Evolutionary conservation across 2,113 vertebrate species (phyloP).

Genomic region (Coryphaenoides rupestris): DNA sequence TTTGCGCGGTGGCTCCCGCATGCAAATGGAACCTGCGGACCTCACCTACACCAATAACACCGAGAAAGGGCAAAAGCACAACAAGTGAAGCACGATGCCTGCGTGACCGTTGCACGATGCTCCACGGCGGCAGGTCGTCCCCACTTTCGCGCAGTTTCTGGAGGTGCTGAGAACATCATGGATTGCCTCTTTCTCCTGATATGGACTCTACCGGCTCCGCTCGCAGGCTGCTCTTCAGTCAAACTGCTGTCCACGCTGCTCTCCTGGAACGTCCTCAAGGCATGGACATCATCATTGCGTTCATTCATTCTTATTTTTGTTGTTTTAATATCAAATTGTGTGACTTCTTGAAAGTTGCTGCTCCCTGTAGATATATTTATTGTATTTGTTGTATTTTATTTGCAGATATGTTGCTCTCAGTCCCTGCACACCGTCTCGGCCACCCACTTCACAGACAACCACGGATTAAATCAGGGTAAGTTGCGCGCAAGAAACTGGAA

Average conservation of each 20-base stretch:
- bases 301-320: neutral
- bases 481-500: slow-evolving; percentile 28
- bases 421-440: slow-evolving; percentile 70
- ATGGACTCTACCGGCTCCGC: slow-evolving; percentile 76
- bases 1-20: no score
- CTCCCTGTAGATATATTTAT: slow-evolving; percentile 49
- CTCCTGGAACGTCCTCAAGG: slow-evolving; percentile 85
- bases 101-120: slow-evolving; percentile 51
- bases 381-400: slow-evolving; percentile 90
- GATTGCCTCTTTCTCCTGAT: slow-evolving; percentile 78
- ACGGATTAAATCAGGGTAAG: slow-evolving; percentile 84
- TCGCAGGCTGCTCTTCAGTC: slow-evolving; percentile 71
- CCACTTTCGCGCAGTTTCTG: slow-evolving; percentile 54
- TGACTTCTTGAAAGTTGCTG: slow-evolving; percentile 44
- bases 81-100: slow-evolving; percentile 50
- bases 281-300: slow-evolving; percentile 70
- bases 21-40: no score
- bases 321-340: neutral
- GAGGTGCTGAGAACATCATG: slow-evolving; percentile 78
- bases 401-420: slow-evolving; percentile 84
- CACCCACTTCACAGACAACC: slow-evolving; percentile 69
- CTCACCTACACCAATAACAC: no score
- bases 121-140: slow-evolving; percentile 50
- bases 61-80: neutral
- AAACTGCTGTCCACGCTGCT: slow-evolving; percentile 72